Percentiles rank a stretch among this genome's conserved stretches.
phyloP scores from a whole-genome alignment of 2,888 invertebrate species.

The Melanophora roralis region DNA sequence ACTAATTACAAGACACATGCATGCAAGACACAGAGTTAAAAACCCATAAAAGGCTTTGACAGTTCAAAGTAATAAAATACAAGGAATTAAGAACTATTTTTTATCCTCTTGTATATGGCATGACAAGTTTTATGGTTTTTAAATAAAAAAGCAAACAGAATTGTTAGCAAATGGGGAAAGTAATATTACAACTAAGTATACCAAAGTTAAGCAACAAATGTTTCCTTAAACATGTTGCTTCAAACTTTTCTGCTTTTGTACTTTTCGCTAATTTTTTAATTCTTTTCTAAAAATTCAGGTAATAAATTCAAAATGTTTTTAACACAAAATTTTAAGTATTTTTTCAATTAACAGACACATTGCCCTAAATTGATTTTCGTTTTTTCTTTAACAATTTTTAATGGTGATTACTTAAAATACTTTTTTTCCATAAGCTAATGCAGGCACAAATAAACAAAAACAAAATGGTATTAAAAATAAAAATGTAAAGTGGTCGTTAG shows the following conservation, averaged over 20 bases:
- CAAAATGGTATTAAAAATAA: not conserved
- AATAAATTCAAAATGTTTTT: not conserved
- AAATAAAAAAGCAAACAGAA: not conserved
- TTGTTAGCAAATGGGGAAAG: not conserved
- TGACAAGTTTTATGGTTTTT: not conserved
- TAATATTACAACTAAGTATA: not conserved
- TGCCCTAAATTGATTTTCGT: not conserved
- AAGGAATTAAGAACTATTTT: not conserved
- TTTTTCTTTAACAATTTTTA: not conserved
- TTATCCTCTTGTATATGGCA: too few species aligned
- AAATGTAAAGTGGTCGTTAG: slow-evolving; percentile 29
- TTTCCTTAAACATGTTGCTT: not conserved
- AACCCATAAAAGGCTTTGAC: slow-evolving; percentile 16
- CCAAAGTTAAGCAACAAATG: not conserved
- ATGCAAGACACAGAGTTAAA: not conserved
- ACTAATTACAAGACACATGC: slow-evolving; percentile 50
- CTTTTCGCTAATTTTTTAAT: too few species aligned
- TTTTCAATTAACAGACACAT: not conserved
- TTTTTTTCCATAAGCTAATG: too few species aligned
- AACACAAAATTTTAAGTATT: not conserved
- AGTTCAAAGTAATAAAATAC: slow-evolving; percentile 35
- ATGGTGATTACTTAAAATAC: not conserved
- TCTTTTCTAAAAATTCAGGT: not conserved
- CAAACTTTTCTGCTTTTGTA: too few species aligned
- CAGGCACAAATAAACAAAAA: too few species aligned